Conservation (phyloP, 2,888 invertebrate species). For the Ernsta delagoae region DNA sequence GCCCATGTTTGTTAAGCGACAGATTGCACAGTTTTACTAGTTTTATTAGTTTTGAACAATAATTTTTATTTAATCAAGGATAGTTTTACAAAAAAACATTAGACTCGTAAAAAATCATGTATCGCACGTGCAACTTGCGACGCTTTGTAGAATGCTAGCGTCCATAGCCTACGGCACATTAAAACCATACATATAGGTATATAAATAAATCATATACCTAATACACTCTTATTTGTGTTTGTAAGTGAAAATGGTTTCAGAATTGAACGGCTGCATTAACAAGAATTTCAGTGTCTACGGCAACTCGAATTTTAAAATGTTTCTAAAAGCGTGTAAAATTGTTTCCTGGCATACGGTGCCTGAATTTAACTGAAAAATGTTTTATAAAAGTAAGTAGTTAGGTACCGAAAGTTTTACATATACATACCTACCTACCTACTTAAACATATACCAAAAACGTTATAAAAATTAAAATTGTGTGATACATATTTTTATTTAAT, state of each 20-base stretch:
- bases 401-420: constrained; percentile 10
- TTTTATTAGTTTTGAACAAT: not conserved
- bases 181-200: no score
- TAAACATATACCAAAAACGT: no score
- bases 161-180: no score
- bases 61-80: no score
- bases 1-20: not conserved
- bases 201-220: not conserved
- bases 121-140: no score
- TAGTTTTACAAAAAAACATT: no score
- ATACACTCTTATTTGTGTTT: constrained; percentile 29
- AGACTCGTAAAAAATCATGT: no score
- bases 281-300: constrained; percentile 42
- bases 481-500: no score
- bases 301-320: constrained; percentile 44
- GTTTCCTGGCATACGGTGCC: constrained; percentile 30
- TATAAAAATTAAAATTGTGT: no score
- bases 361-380: constrained; percentile 8
- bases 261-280: constrained; percentile 41
- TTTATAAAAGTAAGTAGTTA: not conserved
- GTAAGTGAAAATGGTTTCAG: constrained; percentile 38
- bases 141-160: no score
- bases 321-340: constrained; percentile 42
- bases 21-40: not conserved
- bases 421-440: no score